These are phyloP conservation scores for Taeniopygia guttata DNA, from an alignment of 2,797 vertebrate species.

Conservation along the genomic window DNA sequence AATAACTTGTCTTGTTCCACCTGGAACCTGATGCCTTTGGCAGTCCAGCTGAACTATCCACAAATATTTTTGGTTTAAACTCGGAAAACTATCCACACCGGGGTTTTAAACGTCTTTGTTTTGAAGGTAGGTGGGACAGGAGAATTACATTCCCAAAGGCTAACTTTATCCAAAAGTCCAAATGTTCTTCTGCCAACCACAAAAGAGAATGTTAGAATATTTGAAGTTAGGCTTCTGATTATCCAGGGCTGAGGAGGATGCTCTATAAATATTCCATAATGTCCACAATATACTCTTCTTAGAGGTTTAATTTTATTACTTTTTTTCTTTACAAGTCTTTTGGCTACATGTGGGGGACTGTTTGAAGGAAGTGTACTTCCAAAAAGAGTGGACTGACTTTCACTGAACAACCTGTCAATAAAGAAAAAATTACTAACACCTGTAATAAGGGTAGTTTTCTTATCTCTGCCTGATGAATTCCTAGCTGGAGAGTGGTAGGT, in stretches of 20 bases:
- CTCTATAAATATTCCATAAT: background rate
- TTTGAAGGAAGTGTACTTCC: background rate
- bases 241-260: background rate
- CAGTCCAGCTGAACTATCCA: background rate
- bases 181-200: background rate
- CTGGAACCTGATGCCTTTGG: background rate
- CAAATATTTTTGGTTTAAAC: background rate
- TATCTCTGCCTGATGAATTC: background rate
- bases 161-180: background rate
- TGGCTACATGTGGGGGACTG: background rate
- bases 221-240: background rate
- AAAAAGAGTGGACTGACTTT: background rate
- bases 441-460: background rate
- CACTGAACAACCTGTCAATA: background rate
- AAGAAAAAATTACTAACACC: background rate
- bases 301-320: background rate
- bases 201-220: background rate
- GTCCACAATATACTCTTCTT: background rate
- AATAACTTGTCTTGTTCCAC: background rate
- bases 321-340: background rate
- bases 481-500: background rate
- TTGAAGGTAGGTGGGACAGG: background rate
- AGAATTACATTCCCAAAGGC: background rate
- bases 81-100: background rate
- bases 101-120: background rate